Percentiles rank a stretch among this genome's conserved stretches.
These are phyloP conservation scores for Urocitellus parryii DNA, from an alignment of 2,113 vertebrate species.

Conservation along the genomic window DNA sequence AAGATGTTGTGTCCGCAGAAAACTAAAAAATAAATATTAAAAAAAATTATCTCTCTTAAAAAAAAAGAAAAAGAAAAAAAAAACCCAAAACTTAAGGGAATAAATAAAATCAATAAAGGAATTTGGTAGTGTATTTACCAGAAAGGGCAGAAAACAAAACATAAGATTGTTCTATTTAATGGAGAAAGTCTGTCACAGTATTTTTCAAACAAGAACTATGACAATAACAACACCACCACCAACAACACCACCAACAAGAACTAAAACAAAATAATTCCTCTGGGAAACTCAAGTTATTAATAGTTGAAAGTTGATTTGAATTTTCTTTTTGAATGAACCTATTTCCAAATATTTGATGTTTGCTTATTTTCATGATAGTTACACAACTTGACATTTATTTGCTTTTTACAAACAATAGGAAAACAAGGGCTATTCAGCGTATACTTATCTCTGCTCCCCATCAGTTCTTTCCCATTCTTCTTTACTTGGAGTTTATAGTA, in stretches of 20 bases:
- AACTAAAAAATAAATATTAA: too few species aligned
- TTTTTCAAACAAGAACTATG: slow-evolving; percentile 19
- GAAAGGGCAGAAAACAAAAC: slow-evolving; percentile 41
- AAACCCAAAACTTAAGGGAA: not conserved
- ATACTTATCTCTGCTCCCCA: slow-evolving; percentile 44
- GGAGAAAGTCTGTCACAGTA: slow-evolving; percentile 29
- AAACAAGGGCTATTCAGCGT: slow-evolving; percentile 60
- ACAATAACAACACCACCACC: not conserved
- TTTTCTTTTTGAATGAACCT: slow-evolving; percentile 62
- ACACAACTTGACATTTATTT: slow-evolving; percentile 72
- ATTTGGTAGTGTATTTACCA: slow-evolving; percentile 49
- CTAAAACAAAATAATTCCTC: slow-evolving; percentile 36
- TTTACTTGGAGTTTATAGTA: slow-evolving; percentile 68
- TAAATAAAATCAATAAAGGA: slow-evolving; percentile 15
- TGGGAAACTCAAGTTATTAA: slow-evolving; percentile 71
- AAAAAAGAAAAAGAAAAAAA: not conserved
- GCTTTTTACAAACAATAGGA: slow-evolving; percentile 66
- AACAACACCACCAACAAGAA: not conserved
- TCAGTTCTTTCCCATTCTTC: slow-evolving; percentile 65
- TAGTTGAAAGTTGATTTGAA: slow-evolving; percentile 67
- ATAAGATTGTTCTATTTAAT: slow-evolving; percentile 24
- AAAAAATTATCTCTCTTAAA: too few species aligned
- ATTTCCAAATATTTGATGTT: slow-evolving; percentile 76
- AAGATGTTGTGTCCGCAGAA: too few species aligned
- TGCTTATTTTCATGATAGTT: slow-evolving; percentile 73